Base-by-base conservation (phyloP, 2,888 invertebrate species). In the Tetrapedia diversipes region DNA sequence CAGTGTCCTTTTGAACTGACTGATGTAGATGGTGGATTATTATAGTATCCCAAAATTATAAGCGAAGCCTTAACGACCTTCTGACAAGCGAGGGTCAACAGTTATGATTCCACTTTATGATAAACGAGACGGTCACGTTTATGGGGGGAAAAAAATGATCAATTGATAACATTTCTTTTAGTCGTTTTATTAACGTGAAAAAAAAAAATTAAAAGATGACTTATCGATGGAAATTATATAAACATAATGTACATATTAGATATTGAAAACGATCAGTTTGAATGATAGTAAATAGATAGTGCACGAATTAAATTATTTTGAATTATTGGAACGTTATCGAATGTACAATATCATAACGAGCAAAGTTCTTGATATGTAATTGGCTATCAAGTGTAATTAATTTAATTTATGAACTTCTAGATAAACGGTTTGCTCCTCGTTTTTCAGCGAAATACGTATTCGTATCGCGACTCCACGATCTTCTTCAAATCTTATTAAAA, bases 371-470 rank as follows among this genome's bases (percentile, higher is more conserved):
- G n/a, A n/a, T n/a, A n/a, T 19, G 2, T 24, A 14, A 8, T 54
- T 24, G n/a, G 16, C 24, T 57, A n/a, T 39, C 34, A 24, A 32
- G 8, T 19, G 10, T 37, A 39, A 68, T 65, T 67, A 51, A 66
- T 37, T 63, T 29, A 24, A 67, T 43, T 51, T 53, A 59, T 60
- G 10, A 24, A 19, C 37, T 24, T 47, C 7, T 49, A 53, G 61
- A 29, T 68, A 64, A 53, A 54, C 7, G 10, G 43, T 39, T 22
- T 14, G 37, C n/a, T 47, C 27, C 14, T 11, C 1, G 29, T 66
- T 14, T 16, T 37, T 54, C n/a, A 1, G 24, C 19, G 56, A 37
- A 47, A n/a, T n/a, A n/a, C n/a, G 22, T 37, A 57, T 27, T 39
- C n/a, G 8, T 57, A 29, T 49, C 39, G 22, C 1, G 6, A 16